Percentiles rank a stretch among this genome's conserved stretches.
Evolutionary conservation across 2,888 invertebrate species (phyloP).

Genomic region (Scaptomyza parva): DNA sequence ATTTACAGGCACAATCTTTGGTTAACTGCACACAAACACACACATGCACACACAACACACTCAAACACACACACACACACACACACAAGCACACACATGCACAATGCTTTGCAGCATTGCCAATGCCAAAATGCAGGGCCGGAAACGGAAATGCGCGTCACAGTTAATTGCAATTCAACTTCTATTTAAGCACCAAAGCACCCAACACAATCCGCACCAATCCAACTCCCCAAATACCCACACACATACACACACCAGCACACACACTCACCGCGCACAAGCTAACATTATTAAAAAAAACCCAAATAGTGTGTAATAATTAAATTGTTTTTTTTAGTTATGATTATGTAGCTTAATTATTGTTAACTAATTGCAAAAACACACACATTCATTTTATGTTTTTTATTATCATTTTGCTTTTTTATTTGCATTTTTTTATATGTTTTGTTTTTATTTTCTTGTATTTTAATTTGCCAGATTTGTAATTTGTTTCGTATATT

Average conservation of each 20-base stretch:
- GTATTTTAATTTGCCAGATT: conserved; percentile 25
- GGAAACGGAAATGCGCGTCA: conserved; percentile 76
- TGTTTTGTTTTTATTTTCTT: conserved; percentile 25
- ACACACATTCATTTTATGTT: conserved; percentile 12
- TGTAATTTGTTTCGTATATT: conserved; percentile 21
- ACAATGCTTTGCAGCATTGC: conserved; percentile 17
- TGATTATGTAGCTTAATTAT: conserved; percentile 66
- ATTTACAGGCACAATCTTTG: conserved; percentile 76
- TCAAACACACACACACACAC: conserved; percentile 31
- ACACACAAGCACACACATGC: conserved; percentile 32
- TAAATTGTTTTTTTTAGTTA: conserved; percentile 47
- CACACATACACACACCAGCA: conserved; percentile 12
- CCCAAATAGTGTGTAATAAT: conserved; percentile 29
- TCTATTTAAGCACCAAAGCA: conserved; percentile 25
- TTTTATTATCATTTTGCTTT: conserved; percentile 43
- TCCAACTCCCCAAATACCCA: conserved; percentile 6
- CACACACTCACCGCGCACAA: conserved; percentile 20
- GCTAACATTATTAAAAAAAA: conserved; percentile 40
- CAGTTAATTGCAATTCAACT: conserved; percentile 55
- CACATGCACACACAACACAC: conserved; percentile 26
- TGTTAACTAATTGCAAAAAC: conserved; percentile 42
- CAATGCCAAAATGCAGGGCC: conserved; percentile 56
- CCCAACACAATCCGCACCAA: conserved; percentile 19
- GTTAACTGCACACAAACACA: conserved; percentile 63
- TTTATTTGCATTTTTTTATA: conserved; percentile 42